Base-by-base conservation (phyloP, 1,140 invertebrate genomes). In the Muscidifurax raptorellus region DNA sequence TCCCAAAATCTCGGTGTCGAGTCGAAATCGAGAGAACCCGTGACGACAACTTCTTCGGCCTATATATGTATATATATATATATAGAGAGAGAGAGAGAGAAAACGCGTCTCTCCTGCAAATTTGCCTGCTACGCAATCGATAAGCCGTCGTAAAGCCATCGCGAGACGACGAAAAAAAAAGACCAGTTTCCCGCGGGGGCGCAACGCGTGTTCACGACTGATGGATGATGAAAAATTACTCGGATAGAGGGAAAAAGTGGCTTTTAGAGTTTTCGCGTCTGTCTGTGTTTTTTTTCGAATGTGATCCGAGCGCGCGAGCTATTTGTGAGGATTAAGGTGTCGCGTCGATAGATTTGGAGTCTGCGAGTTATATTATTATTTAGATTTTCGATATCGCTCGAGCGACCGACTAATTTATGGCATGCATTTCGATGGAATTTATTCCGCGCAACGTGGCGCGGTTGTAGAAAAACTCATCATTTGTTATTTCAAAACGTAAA, bases 181-280 rank as follows among this genome's bases (percentile, higher is more conserved):
- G 27, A 32, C 7, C 28, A 78, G 30, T 10, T 32, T 25, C 76
- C 27, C 44, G 5, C 27, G 47, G 30, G 72, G 18, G 10, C 9
- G 7, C 12, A 25, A 36, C 25, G 66, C 6, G 36, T 47, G 72
- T 13, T 13, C 5, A 18, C 7, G n/a, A 44, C 66, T 71, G 72
- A 83, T 83, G 59, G 52, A 83, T 74, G 40, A 75, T 82, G 47
- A 30, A 75, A 82, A 82, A 82, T 82, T 82, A 82, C 80, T 10
- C 69, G 27, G 28, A 74, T 36, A 27, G 28, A 78, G 76, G 13
- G 28, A 18, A 18, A 13, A 12, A 67, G n/a, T 25, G 79, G 67
- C 6, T 72, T 72, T 81, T 52, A 47, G 18, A n/a, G 27, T 47
- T 81, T 28, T 72, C n/a, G 30, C 32, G 10, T 13, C 66, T 69